Base-by-base conservation (phyloP, 2,888 invertebrate genomes). In the Zonitis immaculata region DNA sequence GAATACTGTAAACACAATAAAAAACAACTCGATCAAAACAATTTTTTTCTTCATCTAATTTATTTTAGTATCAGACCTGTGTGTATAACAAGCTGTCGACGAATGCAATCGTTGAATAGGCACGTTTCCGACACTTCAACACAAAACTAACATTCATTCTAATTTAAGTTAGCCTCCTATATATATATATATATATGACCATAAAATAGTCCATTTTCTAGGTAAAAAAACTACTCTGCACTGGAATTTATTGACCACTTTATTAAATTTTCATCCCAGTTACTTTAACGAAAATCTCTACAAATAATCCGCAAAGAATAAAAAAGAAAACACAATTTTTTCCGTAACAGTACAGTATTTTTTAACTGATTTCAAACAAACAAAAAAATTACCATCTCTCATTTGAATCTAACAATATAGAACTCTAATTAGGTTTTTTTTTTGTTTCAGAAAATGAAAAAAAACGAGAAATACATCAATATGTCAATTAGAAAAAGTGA, bases 401-500 rank as follows among this genome's bases (percentile, higher is more conserved):
- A n/a, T n/a, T n/a, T n/a, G n/a, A n/a, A n/a, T n/a, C n/a, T n/a
- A n/a, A n/a, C n/a, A n/a, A 11, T 27, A 32, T 12, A n/a, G 43
- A 43, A 22, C 25, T 51, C 9, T 35, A 44, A 44, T n/a, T n/a
- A n/a, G n/a, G n/a, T n/a, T n/a, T n/a, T n/a, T n/a, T n/a, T n/a
- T n/a, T n/a, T 44, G 32, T 18, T 22, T 28, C 42, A 48, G 49
- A 12, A 28, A 20, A 28, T 12, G 30, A 30, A 28, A 53, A 20
- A 49, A 49, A 42, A 4, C 42, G 49, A 43, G 49, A 54, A 48
- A 54, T 42, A 35, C n/a, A n/a, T n/a, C n/a, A n/a, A n/a, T n/a
- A n/a, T 49, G 46, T 49, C 53, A 54, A 54, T 54, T 54, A 54
- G 45, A 52, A 54, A 49, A 42, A 43, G 20, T 35, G 18, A 18